Percentiles rank a stretch among this genome's conserved stretches.
phyloP scores from a whole-genome alignment of 2,113 vertebrate genomes.

The Sphyrna mokarran region DNA sequence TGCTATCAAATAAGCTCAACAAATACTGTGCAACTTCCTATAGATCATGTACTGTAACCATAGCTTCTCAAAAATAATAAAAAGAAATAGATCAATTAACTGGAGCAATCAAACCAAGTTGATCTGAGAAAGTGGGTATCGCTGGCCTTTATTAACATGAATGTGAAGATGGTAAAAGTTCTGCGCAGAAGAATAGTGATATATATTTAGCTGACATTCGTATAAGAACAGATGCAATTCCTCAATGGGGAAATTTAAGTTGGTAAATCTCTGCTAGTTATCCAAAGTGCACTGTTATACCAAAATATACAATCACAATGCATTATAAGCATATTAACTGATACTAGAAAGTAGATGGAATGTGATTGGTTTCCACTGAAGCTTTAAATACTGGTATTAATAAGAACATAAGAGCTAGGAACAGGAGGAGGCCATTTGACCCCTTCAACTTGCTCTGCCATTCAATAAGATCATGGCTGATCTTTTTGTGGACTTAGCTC shows the following conservation, averaged over 20 bases:
- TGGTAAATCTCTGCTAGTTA: neutral
- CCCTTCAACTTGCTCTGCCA: too few species aligned
- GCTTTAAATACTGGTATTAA: neutral
- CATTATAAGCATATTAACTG: neutral
- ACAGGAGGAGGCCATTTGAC: too few species aligned
- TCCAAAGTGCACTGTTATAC: neutral
- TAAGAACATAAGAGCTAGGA: too few species aligned
- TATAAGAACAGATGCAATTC: neutral
- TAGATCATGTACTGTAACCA: neutral
- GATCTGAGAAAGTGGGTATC: neutral
- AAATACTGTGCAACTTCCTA: neutral
- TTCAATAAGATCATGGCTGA: too few species aligned
- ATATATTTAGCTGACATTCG: neutral
- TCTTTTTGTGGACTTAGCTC: too few species aligned
- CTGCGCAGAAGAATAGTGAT: neutral
- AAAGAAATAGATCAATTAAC: neutral
- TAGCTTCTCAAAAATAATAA: neutral
- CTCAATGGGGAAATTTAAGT: neutral
- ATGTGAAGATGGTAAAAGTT: neutral
- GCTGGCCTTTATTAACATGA: neutral
- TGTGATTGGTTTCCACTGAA: neutral
- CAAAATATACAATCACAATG: neutral
- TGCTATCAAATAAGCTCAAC: neutral
- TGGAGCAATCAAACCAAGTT: neutral
- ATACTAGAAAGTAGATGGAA: neutral